A percentile compares a stretch with the other conserved stretches of the same genome.
Conservation (phyloP, 2,113 vertebrate genomes). For the Hypanus sabinus region DNA sequence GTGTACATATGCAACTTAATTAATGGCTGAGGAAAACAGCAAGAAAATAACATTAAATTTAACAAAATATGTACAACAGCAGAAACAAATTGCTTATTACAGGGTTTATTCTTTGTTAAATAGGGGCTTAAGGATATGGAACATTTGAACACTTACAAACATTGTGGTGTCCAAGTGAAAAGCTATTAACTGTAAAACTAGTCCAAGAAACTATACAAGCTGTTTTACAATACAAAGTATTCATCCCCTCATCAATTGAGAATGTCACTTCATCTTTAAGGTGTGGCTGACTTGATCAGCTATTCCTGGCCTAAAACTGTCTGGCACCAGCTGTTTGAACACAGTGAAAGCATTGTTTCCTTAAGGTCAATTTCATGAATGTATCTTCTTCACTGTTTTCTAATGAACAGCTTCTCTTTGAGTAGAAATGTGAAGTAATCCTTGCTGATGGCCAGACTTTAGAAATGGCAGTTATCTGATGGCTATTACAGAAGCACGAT, state of each 20-base stretch:
- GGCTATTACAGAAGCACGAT: no score
- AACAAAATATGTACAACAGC: not conserved
- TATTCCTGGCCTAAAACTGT: conserved; percentile 14
- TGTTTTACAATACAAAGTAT: conserved; percentile 30
- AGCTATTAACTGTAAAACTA: conserved; percentile 32
- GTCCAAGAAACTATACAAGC: not conserved
- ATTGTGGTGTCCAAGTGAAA: conserved; percentile 26
- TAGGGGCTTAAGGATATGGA: not conserved
- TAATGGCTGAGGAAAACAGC: not conserved
- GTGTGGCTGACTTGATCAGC: conserved; percentile 32
- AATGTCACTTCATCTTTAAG: conserved; percentile 32
- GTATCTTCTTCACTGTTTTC: not conserved
- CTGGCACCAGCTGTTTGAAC: conserved; percentile 19
- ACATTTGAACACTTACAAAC: conserved; percentile 28
- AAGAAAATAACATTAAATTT: not conserved
- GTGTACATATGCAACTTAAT: no score
- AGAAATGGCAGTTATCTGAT: not conserved
- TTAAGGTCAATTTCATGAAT: conserved; percentile 28
- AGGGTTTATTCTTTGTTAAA: not conserved
- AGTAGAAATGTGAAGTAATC: conserved; percentile 13
- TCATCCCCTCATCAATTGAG: conserved; percentile 14
- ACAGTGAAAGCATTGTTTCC: conserved; percentile 14
- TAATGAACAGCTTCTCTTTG: conserved; percentile 31
- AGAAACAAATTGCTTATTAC: conserved; percentile 4
- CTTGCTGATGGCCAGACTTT: not conserved